Evolutionary conservation across 37 sponge, comb jelly and placozoan genomes (phyloP).

Genomic region (Aplysina aerophoba): DNA sequence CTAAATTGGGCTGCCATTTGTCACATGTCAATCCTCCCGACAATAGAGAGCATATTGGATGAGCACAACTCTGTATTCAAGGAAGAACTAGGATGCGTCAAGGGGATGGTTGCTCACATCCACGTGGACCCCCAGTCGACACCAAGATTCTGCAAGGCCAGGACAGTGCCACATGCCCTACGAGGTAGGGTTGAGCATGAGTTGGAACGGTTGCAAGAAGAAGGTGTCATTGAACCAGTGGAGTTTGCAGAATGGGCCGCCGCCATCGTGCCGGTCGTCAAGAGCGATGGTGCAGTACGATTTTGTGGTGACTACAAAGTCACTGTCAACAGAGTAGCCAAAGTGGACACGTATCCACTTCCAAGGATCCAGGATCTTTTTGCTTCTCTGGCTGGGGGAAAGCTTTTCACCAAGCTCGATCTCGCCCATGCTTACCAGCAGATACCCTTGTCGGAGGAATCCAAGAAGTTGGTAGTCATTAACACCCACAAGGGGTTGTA

Average conservation of each 20-base stretch:
- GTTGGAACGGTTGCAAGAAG: neutral
- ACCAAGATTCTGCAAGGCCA: slow-evolving; percentile 17
- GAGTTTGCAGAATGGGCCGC: slow-evolving; percentile 24
- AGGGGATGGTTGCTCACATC: neutral
- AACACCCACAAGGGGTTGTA: neutral
- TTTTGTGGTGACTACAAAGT: slow-evolving; percentile 19
- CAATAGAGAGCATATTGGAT: no score
- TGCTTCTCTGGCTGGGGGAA: slow-evolving; percentile 16
- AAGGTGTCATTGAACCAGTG: neutral
- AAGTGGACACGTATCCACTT: slow-evolving; percentile 9
- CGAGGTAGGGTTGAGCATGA: slow-evolving; percentile 3
- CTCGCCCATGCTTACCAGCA: slow-evolving; percentile 20
- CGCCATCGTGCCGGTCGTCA: slow-evolving; percentile 1
- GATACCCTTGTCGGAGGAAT: no score
- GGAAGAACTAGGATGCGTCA: neutral
- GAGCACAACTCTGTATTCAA: neutral
- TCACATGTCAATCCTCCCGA: no score
- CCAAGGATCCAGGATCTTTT: neutral
- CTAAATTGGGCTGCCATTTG: neutral
- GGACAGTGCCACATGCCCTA: slow-evolving; percentile 17
- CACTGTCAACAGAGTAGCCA: slow-evolving; percentile 7
- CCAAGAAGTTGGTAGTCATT: neutral
- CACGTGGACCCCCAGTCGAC: slow-evolving; percentile 7
- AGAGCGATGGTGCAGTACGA: neutral
- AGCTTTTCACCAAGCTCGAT: slow-evolving; percentile 10